phyloP scores from a whole-genome alignment of 2,113 vertebrate genomes.

The Rostratula benghalensis region DNA sequence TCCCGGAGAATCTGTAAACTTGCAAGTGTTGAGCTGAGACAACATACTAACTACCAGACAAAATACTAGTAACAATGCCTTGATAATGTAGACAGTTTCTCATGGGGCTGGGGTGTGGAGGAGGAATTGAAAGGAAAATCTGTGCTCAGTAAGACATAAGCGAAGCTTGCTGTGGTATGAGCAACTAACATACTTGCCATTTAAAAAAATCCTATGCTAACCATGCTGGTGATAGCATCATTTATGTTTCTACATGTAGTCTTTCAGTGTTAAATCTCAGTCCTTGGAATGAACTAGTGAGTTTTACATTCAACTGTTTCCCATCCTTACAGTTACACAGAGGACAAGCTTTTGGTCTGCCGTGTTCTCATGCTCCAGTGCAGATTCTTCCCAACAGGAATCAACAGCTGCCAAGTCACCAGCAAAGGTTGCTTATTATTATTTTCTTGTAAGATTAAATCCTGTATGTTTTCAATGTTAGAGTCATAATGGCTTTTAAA shows the following conservation, averaged over 20 bases:
- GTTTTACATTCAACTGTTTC: neutral
- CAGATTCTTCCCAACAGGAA: neutral
- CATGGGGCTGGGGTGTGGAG: too few species aligned
- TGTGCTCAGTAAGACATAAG: neutral
- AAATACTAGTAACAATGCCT: neutral
- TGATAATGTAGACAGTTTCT: neutral
- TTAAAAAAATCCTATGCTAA: neutral
- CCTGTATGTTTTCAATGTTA: neutral
- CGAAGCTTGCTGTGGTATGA: neutral
- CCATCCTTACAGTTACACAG: neutral
- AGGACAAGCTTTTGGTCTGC: neutral
- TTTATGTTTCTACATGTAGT: neutral
- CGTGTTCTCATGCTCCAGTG: neutral
- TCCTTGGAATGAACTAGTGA: neutral
- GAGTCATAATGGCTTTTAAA: neutral
- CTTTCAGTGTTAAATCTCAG: neutral
- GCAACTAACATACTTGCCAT: neutral
- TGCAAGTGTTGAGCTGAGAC: neutral
- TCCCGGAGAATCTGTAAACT: neutral
- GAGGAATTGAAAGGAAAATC: neutral
- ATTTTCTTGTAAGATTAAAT: neutral
- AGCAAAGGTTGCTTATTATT: neutral
- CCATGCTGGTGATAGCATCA: accelerated
- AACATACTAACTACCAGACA: neutral
- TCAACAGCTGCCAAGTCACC: neutral